Base-by-base conservation (phyloP, 2,797 vertebrate species). In the Arnoldichthys spilopterus region DNA sequence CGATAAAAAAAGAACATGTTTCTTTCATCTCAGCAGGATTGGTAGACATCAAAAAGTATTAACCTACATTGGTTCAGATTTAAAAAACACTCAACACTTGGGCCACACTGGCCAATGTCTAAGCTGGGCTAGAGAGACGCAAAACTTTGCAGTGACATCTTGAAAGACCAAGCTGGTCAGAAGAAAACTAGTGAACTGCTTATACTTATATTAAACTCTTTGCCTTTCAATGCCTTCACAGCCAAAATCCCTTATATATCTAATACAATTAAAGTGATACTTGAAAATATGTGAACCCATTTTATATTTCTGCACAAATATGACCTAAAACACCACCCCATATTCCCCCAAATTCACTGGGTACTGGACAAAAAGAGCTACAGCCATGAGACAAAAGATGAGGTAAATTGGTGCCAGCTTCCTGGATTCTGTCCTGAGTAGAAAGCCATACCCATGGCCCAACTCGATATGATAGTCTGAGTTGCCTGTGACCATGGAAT, bases 11-110 rank as follows among this genome's bases (percentile, higher is more conserved):
- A 61, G 15, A 34, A 13, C 32, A 53, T 53, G 49, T 24, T 64
- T 49, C 70, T 24, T 30, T 79, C 73, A 73, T 72, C 73, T 70
- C 61, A 62, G 73, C 72, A 51, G 54, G 68, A 32, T 24, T 63
- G 62, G 58, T 22, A 63, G 66, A 24, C 53, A 71, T 82, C 76
- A 76, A 78, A n/a, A 82, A 26, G 77, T 73, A 85, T 80, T 84
- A 80, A 80, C 74, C 83, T 80, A 77, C 63, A 80, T 56, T 61
- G 77, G 61, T 11, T 2, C 59, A 82, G 77, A 77, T 78, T 76
- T 77, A 49, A 77, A 79, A 77, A 40, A 68, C 63, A 22, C 76
- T 79, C 28, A 56, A 53, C 4, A 16, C 20, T 64, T 20, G 45
- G 28, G 70, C 51, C 40, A 45, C 37, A 59, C n/a, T 58, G 59